Conservation (phyloP, 2,888 invertebrate species). For the Rutpela maculata region DNA sequence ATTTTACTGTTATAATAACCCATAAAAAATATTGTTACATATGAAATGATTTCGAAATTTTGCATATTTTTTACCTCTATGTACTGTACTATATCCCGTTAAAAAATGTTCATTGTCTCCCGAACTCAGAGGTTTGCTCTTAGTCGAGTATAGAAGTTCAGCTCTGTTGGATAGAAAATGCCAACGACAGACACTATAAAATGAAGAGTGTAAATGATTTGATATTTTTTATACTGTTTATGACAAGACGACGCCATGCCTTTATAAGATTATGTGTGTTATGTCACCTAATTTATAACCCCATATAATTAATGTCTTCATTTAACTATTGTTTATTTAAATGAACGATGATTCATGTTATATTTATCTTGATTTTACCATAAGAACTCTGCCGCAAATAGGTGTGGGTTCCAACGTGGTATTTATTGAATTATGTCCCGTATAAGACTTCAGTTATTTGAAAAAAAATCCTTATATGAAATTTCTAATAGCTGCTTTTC, state of each 20-base stretch:
- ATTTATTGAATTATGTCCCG: background rate
- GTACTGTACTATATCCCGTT: too few relatives aligned
- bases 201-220: constrained; percentile 10
- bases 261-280: constrained; percentile 18
- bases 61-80: too few relatives aligned
- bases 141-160: constrained; percentile 6
- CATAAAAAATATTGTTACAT: constrained; percentile 47
- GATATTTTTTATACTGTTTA: constrained; percentile 27
- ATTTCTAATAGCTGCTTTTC: background rate
- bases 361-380: background rate
- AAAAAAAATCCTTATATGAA: background rate
- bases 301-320: constrained; percentile 23
- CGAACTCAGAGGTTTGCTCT: constrained; percentile 27
- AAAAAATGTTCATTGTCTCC: constrained; percentile 47
- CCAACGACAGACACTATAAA: constrained; percentile 19
- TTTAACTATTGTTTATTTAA: constrained; percentile 21
- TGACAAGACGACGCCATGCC: constrained; percentile 18
- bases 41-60: too few relatives aligned
- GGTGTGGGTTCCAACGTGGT: background rate
- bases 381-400: background rate
- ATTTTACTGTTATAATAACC: constrained; percentile 8
- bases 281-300: constrained; percentile 30
- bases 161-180: constrained; percentile 1
- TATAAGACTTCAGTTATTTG: background rate
- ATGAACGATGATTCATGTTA: constrained; percentile 21